Conservation (phyloP, 2,113 vertebrate species). For the Rattus rattus region DNA sequence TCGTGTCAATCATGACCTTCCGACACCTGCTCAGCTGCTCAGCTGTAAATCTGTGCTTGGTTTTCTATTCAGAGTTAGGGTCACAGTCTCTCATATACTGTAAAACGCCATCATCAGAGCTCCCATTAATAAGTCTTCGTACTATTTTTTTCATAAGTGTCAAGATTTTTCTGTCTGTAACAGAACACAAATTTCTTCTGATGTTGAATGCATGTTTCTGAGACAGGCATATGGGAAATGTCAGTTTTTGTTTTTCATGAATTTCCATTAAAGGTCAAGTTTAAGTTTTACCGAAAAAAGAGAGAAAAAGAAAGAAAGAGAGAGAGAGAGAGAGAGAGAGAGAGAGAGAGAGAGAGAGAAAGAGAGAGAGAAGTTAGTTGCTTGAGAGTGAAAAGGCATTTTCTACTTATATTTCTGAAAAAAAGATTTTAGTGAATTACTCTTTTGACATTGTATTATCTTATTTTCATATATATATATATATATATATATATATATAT, state of each 20-base stretch:
- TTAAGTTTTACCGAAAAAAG: background rate
- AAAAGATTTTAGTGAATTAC: background rate
- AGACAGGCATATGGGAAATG: background rate
- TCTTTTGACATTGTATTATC: background rate
- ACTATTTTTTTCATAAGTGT: background rate
- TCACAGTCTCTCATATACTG: background rate
- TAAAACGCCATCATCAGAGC: background rate
- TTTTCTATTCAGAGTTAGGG: background rate
- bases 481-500: background rate
- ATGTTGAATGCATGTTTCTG: background rate
- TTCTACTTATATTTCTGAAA: conserved; percentile 10
- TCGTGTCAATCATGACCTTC: background rate
- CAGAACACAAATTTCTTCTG: background rate
- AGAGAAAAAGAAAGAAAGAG: background rate
- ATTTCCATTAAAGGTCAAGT: background rate
- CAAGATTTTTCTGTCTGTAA: background rate
- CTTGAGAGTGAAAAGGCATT: background rate
- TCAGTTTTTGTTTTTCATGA: background rate
- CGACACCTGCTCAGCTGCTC: background rate
- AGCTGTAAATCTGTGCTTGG: background rate
- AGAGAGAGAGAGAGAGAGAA: no score
- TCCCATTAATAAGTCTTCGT: background rate
- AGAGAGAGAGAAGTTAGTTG: background rate
- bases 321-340: no score
- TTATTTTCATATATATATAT: background rate